Evolutionary conservation across 2,113 vertebrate species (phyloP), one percentile per base, ranked within the genome.

Genomic region (Ancistrus triradiatus): DNA sequence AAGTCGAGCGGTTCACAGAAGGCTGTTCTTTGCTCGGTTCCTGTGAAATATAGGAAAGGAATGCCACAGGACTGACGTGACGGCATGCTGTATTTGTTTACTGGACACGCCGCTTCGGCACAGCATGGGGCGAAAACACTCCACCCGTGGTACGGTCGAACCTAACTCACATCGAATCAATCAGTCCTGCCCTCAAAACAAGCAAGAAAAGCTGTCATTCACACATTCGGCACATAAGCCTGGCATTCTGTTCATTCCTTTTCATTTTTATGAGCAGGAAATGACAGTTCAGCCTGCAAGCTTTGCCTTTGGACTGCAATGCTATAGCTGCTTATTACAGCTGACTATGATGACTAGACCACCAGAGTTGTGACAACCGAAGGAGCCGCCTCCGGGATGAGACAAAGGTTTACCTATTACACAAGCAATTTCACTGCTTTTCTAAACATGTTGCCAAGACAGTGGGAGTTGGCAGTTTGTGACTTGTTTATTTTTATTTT

Each of bases 381-480:
- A 89, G 87, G 84, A 85, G 82, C 85, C 89, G 90, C 91, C 94
- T 90, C 86, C 77, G 72, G 91, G 91, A 88, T 91, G 88, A 95
- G 91, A 92, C 89, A 93, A 93, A 92, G 91, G 90, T 94, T 95
- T 95, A 95, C 89, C 92, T 94, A 95, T 95, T 94, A 93, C 90
- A 95, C 91, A 94, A 95, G 91, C 90, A 94, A 94, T 94, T 95
- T 92, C 83, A 93, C 90, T 94, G 92, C 27, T 92, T 95, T 95
- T 96, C 90, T 92, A 94, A 96, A 94, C 91, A 93, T 88, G 90
- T 92, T 94, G 93, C 94, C 95, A 94, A 92, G 94, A 94, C 91
- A 92, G 91, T 94, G 92, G 91, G 89, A 94, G 86, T 78, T 94
- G 92, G 93, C 92, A 93, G 88, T 83, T 84, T 79, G 66, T 73